A percentile compares a stretch with the other conserved stretches of the same genome.
Evolutionary conservation across 2,888 invertebrate species (phyloP).

Genomic region (Tuberolachnus salignus): DNA sequence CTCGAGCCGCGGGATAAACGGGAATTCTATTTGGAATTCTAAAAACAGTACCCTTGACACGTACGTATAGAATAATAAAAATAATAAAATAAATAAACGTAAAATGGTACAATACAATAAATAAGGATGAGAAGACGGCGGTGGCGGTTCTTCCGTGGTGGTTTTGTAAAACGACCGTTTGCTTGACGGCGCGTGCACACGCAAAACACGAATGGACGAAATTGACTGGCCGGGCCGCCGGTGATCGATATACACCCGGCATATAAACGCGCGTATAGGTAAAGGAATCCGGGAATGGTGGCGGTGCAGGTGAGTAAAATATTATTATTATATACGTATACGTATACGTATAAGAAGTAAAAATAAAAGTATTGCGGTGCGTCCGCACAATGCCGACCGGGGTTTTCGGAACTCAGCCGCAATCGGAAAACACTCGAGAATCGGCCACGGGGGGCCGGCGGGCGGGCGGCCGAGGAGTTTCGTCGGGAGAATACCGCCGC

Average conservation of each 20-base stretch:
- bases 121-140: conserved; percentile 4
- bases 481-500: background rate
- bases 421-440: conserved; percentile 40
- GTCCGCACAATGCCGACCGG: conserved; percentile 6
- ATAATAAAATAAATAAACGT: background rate
- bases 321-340: background rate
- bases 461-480: background rate
- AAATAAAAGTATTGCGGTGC: conserved; percentile 41
- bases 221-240: conserved; percentile 15
- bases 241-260: conserved; percentile 14
- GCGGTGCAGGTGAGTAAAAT: no score
- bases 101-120: background rate
- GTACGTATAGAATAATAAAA: background rate
- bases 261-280: background rate
- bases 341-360: conserved; percentile 22
- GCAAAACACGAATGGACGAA: conserved; percentile 39
- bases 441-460: background rate
- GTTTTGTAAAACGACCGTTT: conserved; percentile 45
- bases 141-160: background rate
- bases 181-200: conserved; percentile 34
- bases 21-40: no score
- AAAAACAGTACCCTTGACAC: background rate
- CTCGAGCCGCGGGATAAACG: no score
- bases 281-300: conserved; percentile 5
- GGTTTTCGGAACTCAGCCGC: conserved; percentile 27